Percentiles rank a stretch among this genome's conserved stretches.
Evolutionary conservation across 2,888 invertebrate genomes (phyloP).

Genomic region (Helobdella robusta): DNA sequence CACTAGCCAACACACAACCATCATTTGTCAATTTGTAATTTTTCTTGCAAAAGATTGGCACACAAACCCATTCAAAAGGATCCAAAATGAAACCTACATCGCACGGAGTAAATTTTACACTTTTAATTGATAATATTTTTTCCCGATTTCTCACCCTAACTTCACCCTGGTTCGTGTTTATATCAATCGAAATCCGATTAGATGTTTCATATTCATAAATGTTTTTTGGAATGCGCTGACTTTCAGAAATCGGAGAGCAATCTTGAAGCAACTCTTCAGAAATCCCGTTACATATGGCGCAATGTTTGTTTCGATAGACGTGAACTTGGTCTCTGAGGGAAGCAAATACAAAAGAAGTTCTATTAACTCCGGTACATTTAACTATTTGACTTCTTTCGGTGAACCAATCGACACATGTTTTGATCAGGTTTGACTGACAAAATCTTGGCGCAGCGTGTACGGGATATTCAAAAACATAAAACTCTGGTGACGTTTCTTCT

Average conservation of each 20-base stretch:
- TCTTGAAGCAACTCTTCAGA: constrained; percentile 25
- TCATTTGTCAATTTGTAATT: constrained; percentile 3
- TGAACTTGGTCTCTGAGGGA: constrained; percentile 9
- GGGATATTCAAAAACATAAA: background rate
- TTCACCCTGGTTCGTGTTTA: background rate
- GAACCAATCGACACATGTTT: constrained; percentile 16
- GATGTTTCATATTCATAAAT: background rate
- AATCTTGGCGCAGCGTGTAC: background rate
- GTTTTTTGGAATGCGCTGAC: background rate
- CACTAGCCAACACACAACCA: background rate
- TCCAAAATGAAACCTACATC: constrained; percentile 32
- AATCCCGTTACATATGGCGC: constrained; percentile 38
- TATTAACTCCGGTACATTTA: constrained; percentile 32
- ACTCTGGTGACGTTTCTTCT: background rate
- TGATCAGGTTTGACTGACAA: background rate
- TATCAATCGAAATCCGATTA: constrained; percentile 8
- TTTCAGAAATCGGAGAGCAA: constrained; percentile 34
- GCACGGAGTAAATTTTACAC: constrained; percentile 24
- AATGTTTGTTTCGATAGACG: constrained; percentile 38
- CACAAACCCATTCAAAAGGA: constrained; percentile 32
- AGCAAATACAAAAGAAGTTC: constrained; percentile 22
- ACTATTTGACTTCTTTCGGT: constrained; percentile 5
- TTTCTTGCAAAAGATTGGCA: constrained; percentile 29
- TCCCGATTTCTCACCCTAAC: too few species aligned
- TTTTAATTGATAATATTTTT: too few species aligned